These are phyloP conservation scores for Bedellia somnulentella DNA, from an alignment of 2,888 invertebrate genomes.

Conservation along the genomic window DNA sequence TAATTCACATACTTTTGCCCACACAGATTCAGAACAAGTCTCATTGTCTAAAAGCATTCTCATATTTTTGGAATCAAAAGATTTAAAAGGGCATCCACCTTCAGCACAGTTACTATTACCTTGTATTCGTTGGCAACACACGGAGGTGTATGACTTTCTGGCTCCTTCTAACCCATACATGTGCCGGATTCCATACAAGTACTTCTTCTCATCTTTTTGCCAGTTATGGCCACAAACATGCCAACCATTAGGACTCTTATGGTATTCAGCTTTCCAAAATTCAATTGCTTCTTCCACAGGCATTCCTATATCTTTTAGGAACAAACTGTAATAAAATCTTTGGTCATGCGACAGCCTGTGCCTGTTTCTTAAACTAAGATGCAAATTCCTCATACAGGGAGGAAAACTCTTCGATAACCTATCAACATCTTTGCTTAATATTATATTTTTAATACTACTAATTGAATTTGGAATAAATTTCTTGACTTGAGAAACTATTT, in stretches of 20 bases:
- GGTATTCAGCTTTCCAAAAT: conserved; percentile 69
- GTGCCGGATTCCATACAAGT: conserved; percentile 69
- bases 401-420: conserved; percentile 48
- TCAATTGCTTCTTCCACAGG: conserved; percentile 63
- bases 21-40: conserved; percentile 12
- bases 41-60: conserved; percentile 22
- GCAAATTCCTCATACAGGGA: conserved; percentile 68
- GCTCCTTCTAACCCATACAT: conserved; percentile 73
- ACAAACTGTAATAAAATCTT: conserved; percentile 67
- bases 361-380: conserved; percentile 44
- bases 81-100: conserved; percentile 67
- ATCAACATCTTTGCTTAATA: conserved; percentile 40
- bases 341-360: conserved; percentile 69
- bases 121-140: conserved; percentile 63
- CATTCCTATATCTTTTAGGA: conserved; percentile 72
- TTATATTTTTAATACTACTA: conserved; percentile 11
- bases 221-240: conserved; percentile 65
- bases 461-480: conserved; percentile 15
- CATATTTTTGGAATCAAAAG: conserved; percentile 51
- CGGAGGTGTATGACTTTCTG: conserved; percentile 62
- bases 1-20: conserved; percentile 27
- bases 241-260: conserved; percentile 35
- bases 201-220: conserved; percentile 64
- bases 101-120: conserved; percentile 49
- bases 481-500: conserved; percentile 25